Evolutionary conservation across 2,888 invertebrate species (phyloP), one percentile per base, ranked within the genome.

Genomic region (Eretmocerus hayati): DNA sequence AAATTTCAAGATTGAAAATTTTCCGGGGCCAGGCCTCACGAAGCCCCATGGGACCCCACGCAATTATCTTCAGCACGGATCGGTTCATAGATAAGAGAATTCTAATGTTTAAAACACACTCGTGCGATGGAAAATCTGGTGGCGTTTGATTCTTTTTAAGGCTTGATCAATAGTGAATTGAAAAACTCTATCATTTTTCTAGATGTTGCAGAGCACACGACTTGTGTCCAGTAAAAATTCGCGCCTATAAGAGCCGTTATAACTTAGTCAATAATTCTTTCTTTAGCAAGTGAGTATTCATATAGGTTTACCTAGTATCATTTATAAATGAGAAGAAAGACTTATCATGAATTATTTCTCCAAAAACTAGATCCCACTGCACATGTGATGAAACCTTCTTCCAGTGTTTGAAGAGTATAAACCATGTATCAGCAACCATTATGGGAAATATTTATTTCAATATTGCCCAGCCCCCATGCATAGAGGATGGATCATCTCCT

Each of bases 401-500:
- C 68, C 77, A 82, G 19, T 94, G 93, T 71, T 77, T 94, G 52
- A 89, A 89, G 68, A 72, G 76, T 44, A 81, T 84, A 23, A 80
- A 81, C 59, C 83, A 84, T 21, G 83, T 86, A 35, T 83, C 85
- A 6, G 84, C 88, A 0, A 74, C 76, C 54, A 65, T 86, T 50
- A 84, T 91, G 82, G 90, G 90, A 35, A 85, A 85, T 62, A 83
- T 90, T 54, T 90, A 90, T 69, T 91, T 90, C 70, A 90, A 90
- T 67, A 72, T 90, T 55, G 81, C 89, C 35, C 83, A 83, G 71
- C 83, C 86, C 9, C 81, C 83, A 13, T 87, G 87, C 60, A 74
- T 87, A 43, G 81, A 82, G 47, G 84, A 84, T 49, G 42, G 51
- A 3, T 45, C 52, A 0, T 39, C 56, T 1, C 18, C 37, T 40